Evolutionary conservation across 2,113 vertebrate species (phyloP), one percentile per base, ranked within the genome.

Genomic region (Nycticryphes semicollaris): DNA sequence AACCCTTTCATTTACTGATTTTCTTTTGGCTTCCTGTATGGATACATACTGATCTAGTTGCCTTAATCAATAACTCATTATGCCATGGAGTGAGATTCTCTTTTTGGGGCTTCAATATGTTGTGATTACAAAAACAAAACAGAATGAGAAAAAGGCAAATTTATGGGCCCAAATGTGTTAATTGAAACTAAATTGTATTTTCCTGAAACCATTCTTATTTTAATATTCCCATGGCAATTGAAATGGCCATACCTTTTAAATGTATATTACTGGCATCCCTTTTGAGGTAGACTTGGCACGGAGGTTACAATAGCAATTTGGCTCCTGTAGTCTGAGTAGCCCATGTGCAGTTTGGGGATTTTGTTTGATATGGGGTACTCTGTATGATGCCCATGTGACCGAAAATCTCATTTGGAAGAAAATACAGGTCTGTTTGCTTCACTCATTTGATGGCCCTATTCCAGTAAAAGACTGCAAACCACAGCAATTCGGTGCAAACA

Each of bases 11-110:
- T 93, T 94, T 91, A 68, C 51, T 90, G 69, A 70, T 95, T 96
- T 96, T 77, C 57, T 95, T 88, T 78, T 90, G 82, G 69, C 73
- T 78, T 88, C 33, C 35, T 84, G 11, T 92, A 79, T 74, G 27
- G 54, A 73, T 72, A 91, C 37, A 73, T 73, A 69, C 48, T 59
- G 62, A 87, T 92, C 22, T 87, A 70, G 66, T 22, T 85, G 16
- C 48, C 47, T 93, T 94, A 90, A 95, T 94, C 80, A 96, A 94
- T 97, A 96, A 95, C 94, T 93, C 88, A 87, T 95, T 96, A 89
- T 50, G 31, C 24, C 63, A 51, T 74, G n/a, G 27, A 93, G 92
- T 45, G 18, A 48, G 94, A n/a, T 47, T 87, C 12, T 69, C 28
- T 60, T 45, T 77, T 45, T 86, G 76, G 87, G 27, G 30, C 63